A percentile compares a stretch with the other conserved stretches of the same genome.
These are phyloP conservation scores for Phoenoteleia sp. DNA, from an alignment of 2,888 invertebrate genomes.

Conservation along the genomic window DNA sequence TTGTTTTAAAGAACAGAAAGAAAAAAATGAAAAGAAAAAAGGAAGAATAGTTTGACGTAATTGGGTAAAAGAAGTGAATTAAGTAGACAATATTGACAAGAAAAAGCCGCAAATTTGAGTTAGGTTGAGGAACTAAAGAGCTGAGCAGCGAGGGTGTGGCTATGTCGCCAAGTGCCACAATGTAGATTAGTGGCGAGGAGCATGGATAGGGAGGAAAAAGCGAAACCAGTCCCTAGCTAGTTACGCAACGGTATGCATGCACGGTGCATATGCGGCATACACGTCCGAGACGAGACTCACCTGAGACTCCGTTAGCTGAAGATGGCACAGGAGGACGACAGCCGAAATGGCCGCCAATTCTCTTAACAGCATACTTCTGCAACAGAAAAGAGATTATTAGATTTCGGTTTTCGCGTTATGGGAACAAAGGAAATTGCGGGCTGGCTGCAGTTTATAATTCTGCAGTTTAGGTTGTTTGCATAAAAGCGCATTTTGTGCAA, in stretches of 20 bases:
- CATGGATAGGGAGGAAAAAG: conserved; percentile 1
- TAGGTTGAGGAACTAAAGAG: conserved; percentile 1
- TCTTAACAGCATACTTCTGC: conserved; percentile 92
- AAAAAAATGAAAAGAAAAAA: no score
- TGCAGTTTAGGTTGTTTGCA: no score
- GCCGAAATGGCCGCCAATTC: conserved; percentile 91
- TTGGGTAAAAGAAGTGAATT: conserved; percentile 13
- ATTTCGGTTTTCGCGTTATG: no score
- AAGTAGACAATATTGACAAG: conserved; percentile 29
- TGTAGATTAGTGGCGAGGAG: conserved; percentile 22
- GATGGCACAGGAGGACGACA: conserved; percentile 89
- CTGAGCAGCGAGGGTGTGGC: conserved; percentile 63
- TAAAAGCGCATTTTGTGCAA: no score
- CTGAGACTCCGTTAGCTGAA: conserved; percentile 89
- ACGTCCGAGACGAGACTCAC: conserved; percentile 86
- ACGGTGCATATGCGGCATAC: conserved; percentile 5
- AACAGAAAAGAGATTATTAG: no score
- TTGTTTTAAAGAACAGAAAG: no score
- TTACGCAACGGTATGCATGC: conserved; percentile 38
- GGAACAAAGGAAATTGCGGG: no score
- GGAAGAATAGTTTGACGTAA: no score
- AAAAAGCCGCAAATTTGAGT: conserved; percentile 55
- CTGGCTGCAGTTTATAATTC: no score
- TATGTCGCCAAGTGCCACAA: conserved; percentile 13
- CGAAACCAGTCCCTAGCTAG: conserved; percentile 18